Evolutionary conservation across 2,888 invertebrate genomes (phyloP).

Genomic region (Petrolisthes manimaculis): DNA sequence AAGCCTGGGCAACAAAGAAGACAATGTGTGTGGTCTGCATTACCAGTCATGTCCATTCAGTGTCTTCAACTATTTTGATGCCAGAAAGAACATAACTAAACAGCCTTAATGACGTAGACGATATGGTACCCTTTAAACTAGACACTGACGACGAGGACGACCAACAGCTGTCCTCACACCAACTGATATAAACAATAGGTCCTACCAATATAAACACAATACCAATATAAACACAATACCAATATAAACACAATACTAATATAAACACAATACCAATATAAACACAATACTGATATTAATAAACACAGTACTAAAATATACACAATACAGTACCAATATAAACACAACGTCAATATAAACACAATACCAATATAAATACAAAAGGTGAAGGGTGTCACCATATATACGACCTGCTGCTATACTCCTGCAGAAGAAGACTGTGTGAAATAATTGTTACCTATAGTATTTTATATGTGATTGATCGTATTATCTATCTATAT

Average conservation of each 20-base stretch:
- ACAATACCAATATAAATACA: background rate
- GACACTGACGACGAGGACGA: too few relatives aligned
- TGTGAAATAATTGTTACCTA: too few relatives aligned
- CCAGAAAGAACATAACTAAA: background rate
- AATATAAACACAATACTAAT: background rate
- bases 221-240: background rate
- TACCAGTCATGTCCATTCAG: conserved; percentile 44
- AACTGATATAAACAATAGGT: background rate
- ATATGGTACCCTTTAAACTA: too few relatives aligned
- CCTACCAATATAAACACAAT: background rate
- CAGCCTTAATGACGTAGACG: too few relatives aligned
- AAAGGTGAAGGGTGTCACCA: background rate
- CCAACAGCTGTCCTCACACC: too few relatives aligned
- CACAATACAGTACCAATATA: background rate
- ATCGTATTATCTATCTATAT: too few relatives aligned
- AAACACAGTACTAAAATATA: background rate
- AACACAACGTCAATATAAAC: background rate
- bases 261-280: background rate
- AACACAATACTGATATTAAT: background rate
- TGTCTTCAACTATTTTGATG: conserved; percentile 37
- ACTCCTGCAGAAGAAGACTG: too few relatives aligned
- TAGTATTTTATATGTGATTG: too few relatives aligned
- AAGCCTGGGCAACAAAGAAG: conserved; percentile 22
- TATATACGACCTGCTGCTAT: too few relatives aligned
- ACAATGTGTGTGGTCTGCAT: conserved; percentile 13